A percentile compares a stretch with the other conserved stretches of the same genome.
Conservation (phyloP, 1,140 invertebrate genomes). For the Samia ricini region DNA sequence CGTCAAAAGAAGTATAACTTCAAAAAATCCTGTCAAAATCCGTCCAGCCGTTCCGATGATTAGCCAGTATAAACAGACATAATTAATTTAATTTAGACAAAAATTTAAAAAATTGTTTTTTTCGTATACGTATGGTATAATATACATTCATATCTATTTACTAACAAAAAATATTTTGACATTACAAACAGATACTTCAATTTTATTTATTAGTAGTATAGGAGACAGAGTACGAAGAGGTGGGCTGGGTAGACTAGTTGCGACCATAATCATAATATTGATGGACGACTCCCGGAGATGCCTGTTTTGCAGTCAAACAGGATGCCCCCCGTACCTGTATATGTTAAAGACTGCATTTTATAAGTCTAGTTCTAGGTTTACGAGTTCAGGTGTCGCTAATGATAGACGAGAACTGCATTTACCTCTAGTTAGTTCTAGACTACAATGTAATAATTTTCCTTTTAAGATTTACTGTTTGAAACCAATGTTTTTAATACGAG, state of each 20-base stretch:
- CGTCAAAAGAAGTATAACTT: no score
- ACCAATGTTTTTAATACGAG: neutral
- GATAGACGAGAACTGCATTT: neutral
- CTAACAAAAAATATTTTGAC: no score
- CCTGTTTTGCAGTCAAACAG: slow-evolving; percentile 10
- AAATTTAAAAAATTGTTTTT: no score
- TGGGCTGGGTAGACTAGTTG: slow-evolving; percentile 10
- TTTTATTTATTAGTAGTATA: no score
- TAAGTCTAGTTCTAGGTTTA: slow-evolving; percentile 2
- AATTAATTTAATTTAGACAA: no score
- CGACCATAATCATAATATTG: slow-evolving; percentile 28
- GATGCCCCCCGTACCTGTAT: slow-evolving; percentile 11
- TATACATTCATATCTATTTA: no score
- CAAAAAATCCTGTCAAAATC: no score
- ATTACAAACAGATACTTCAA: no score
- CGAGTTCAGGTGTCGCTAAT: slow-evolving; percentile 5
- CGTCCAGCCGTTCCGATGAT: no score
- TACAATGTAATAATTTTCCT: neutral
- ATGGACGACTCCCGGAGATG: slow-evolving; percentile 28
- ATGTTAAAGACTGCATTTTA: slow-evolving; percentile 10
- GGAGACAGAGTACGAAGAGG: neutral
- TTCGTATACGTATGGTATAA: no score
- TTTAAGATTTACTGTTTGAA: neutral
- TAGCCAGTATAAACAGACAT: no score
- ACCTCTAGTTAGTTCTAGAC: neutral